Conservation (phyloP, 53 echinoderm and acorn worm species). For the Astropecten irregularis region DNA sequence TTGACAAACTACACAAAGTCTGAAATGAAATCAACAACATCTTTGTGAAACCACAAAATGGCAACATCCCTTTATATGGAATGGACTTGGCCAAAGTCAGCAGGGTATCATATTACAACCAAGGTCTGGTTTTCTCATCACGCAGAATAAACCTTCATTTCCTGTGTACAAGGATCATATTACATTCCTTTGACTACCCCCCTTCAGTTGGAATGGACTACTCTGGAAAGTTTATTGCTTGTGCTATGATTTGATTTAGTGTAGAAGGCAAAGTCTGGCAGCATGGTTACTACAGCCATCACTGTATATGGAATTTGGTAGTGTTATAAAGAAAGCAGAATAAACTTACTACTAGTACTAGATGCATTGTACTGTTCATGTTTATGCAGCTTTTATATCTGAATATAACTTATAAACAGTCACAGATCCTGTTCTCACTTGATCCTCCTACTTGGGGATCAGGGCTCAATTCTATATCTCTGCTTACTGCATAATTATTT, state of each 20-base stretch:
- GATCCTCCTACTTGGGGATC: no score
- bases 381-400: no score
- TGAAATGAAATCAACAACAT: not conserved
- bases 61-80: slow-evolving; percentile 13
- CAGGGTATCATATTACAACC: slow-evolving; percentile 73
- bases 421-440: no score
- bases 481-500: no score
- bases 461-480: no score
- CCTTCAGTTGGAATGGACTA: slow-evolving; percentile 24
- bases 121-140: slow-evolving; percentile 73
- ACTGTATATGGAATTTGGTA: no score
- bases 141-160: slow-evolving; percentile 58
- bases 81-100: slow-evolving; percentile 57
- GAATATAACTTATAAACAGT: no score
- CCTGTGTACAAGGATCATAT: slow-evolving; percentile 55
- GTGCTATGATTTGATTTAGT: slow-evolving; percentile 43
- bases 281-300: no score
- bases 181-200: slow-evolving; percentile 34
- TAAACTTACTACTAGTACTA: no score
- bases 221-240: slow-evolving; percentile 54
- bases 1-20: no score
- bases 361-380: no score
- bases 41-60: not conserved
- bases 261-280: not conserved
- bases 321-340: no score